phyloP scores from a whole-genome alignment of 2,113 vertebrate species.

The Monopterus albus region DNA sequence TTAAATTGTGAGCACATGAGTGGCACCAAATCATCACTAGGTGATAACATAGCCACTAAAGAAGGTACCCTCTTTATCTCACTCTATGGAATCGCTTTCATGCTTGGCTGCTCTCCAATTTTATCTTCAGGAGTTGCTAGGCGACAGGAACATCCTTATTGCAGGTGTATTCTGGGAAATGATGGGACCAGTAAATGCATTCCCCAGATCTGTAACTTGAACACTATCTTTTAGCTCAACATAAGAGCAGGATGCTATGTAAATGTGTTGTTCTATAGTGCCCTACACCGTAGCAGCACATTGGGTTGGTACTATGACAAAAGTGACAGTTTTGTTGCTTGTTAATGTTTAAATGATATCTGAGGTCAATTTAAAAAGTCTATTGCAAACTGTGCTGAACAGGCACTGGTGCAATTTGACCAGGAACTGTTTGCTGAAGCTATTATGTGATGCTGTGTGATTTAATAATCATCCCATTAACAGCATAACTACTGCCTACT shows the following conservation, averaged over 20 bases:
- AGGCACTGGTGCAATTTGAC: neutral
- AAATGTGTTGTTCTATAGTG: neutral
- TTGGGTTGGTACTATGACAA: rapidly evolving
- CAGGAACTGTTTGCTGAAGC: neutral
- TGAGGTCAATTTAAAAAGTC: neutral
- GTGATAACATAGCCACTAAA: slow-evolving; percentile 32
- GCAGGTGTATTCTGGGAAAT: slow-evolving; percentile 65
- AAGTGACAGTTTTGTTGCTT: neutral
- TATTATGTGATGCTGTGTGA: neutral
- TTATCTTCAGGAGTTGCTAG: slow-evolving; percentile 76
- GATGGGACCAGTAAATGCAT: slow-evolving; percentile 60
- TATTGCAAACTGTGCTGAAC: neutral
- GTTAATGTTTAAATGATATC: neutral
- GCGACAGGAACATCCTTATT: slow-evolving; percentile 68
- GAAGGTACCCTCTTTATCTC: slow-evolving; percentile 60
- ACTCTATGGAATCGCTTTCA: slow-evolving; percentile 71
- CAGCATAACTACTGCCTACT: slow-evolving; percentile 4
- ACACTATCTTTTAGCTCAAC: too few species aligned
- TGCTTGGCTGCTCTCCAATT: slow-evolving; percentile 75
- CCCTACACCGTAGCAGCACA: neutral
- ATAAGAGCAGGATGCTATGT: neutral
- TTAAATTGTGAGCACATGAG: slow-evolving; percentile 1
- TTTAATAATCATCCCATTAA: slow-evolving; percentile 22
- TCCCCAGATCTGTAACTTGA: slow-evolving; percentile 45
- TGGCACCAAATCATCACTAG: slow-evolving; percentile 33